Percentiles rank a stretch among this genome's conserved stretches.
These are phyloP conservation scores for Taxidea taxus DNA, from an alignment of 2,113 vertebrate species.

Conservation along the genomic window DNA sequence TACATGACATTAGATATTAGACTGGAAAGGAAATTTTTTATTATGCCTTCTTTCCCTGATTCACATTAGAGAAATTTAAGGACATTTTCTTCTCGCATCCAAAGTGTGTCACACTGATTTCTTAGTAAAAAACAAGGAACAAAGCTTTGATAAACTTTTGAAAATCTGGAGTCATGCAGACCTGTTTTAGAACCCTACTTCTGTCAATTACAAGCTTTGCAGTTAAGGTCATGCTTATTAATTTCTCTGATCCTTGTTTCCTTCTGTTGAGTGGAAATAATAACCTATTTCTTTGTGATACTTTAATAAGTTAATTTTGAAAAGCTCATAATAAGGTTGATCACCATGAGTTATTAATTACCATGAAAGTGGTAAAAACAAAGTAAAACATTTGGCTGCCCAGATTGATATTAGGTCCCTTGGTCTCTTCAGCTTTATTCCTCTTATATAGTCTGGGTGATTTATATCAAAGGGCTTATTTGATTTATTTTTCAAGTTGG, in stretches of 20 bases:
- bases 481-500: constrained; percentile 50
- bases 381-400: background rate
- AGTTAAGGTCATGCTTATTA: background rate
- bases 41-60: background rate
- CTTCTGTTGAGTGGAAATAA: background rate
- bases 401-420: background rate
- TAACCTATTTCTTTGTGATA: background rate
- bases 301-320: constrained; percentile 7
- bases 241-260: background rate
- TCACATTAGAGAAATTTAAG: background rate
- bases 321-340: background rate
- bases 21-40: background rate
- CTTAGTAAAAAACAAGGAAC: constrained; percentile 6
- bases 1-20: background rate
- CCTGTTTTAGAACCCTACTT: background rate
- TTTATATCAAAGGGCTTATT: constrained; percentile 43
- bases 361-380: background rate
- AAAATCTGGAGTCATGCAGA: background rate
- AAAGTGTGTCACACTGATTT: background rate
- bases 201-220: background rate
- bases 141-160: background rate
- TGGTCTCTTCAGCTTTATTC: background rate
- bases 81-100: background rate
- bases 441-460: background rate
- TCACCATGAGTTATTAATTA: background rate